Conservation (phyloP, 2,113 vertebrate genomes). For the Xiphophorus maculatus region DNA sequence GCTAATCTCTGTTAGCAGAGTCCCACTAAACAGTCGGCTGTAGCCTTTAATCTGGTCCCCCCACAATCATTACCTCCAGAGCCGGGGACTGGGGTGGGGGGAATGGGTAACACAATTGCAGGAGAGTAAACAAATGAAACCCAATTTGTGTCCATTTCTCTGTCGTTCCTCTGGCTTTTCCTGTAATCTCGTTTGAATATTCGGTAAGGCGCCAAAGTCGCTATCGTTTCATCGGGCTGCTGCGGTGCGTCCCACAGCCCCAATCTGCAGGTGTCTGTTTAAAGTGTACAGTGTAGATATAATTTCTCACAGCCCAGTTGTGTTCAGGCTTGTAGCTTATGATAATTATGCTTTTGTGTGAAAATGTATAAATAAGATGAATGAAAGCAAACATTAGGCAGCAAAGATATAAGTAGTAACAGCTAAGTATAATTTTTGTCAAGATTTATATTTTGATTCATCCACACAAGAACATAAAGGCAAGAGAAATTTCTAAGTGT, state of each 20-base stretch:
- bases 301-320: not conserved
- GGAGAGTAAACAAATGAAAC: slow-evolving; percentile 72
- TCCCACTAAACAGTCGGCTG: slow-evolving; percentile 70
- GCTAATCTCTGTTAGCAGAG: slow-evolving; percentile 74
- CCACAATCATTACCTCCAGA: slow-evolving; percentile 68
- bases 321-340: not conserved
- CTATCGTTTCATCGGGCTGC: slow-evolving; percentile 61
- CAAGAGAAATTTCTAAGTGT: too few species aligned
- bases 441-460: too few species aligned
- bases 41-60: slow-evolving; percentile 71
- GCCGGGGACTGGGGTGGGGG: slow-evolving; percentile 37
- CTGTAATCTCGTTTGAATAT: slow-evolving; percentile 69
- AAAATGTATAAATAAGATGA: not conserved
- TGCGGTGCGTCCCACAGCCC: not conserved
- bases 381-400: not conserved
- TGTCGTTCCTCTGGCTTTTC: slow-evolving; percentile 62
- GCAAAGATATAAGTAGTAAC: too few species aligned
- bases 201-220: slow-evolving; percentile 53
- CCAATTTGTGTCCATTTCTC: slow-evolving; percentile 65
- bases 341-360: not conserved
- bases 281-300: not conserved
- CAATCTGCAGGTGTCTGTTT: slow-evolving; percentile 30
- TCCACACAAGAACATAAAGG: too few species aligned
- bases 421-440: too few species aligned
- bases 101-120: slow-evolving; percentile 63